Evolutionary conservation across 2,888 invertebrate genomes (phyloP), one percentile per base, ranked within the genome.

Genomic region (Coleophora deauratella): DNA sequence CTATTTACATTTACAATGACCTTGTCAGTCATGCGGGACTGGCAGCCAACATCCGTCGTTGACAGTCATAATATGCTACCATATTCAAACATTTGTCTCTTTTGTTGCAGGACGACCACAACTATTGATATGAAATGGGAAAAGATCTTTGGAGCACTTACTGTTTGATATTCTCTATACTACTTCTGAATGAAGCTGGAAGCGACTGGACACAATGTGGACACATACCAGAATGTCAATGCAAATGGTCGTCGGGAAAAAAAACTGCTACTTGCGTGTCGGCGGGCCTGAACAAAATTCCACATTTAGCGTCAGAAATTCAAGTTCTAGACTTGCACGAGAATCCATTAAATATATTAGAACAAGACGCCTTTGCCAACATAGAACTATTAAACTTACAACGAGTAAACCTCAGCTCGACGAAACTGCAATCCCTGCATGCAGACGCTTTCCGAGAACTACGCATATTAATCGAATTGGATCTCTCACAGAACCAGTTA

Each of bases 221-320:
- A 50, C 87, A 90, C 40, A 74, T 84, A 40, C 51, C 68, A 51
- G 91, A 92, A 57, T 96, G 96, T 71, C 90, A 91, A 57, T 96
- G 96, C 89, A 96, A 95, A 80, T 96, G 96, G 96, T 92, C 93
- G 3, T 93, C 93, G 35, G 96, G 96, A 40, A 96, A 96, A 74
- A 95, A 94, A 72, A 94, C 94, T 2, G 96, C 95, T 9, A 88
- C 94, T 36, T 97, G 96, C 73, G 89, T 90, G 44, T 90, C 93
- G 47, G 91, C 92, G 31, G 91, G 92, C 13, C 87, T 95, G 47
- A 91, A 89, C 40, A 86, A 89, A 39, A 87, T 96, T 28, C 96
- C 96, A 32, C 64, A 67, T 48, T 61, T 86, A 48, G 76, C 77
- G 11, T 54, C 81, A 42, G 86, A 86, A 12, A 81, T 89, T 82